Evolutionary conservation across 2,888 invertebrate genomes (phyloP), one percentile per base, ranked within the genome.

Genomic region (Bruchidius siliquastri): DNA sequence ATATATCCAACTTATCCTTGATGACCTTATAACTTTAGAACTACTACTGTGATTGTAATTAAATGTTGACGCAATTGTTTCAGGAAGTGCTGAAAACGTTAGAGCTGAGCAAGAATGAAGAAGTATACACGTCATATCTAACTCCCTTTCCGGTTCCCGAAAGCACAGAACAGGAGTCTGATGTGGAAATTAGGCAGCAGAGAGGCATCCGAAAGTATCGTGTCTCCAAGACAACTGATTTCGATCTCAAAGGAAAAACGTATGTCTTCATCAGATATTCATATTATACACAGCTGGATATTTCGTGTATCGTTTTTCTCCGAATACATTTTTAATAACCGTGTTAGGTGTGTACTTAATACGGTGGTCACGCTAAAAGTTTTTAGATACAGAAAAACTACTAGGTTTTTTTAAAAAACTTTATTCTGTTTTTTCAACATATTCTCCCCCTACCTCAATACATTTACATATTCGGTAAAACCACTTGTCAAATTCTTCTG

Each of bases 171-270:
- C 21, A 26, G 22, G 68, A 74, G 18, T 77, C 76, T 13, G 77
- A 77, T 22, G 78, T 79, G 21, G 74, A 79, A 74, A 70, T 79
- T 21, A 75, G 80, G 30, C 72, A 73, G 32, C 68, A 77, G 21
- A 72, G 75, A 21, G 75, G 21, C 20, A 76, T 76, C 32, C 73
- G 76, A n/a, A 70, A 72, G 22, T 74, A 73, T 66, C 73, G 76
- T n/a, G 74, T 71, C 67, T 80, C 80, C n/a, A 79, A 80, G 74
- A 81, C 81, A 0, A 76, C 78, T 20, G 79, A 80, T 76, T 79
- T 77, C 68, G 80, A 80, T 77, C 71, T 73, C 22, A 76, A 77
- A n/a, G 71, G 78, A 67, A 74, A 74, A 72, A 74, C 71, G 77
- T 76, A 75, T 67, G 71, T 30, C 20, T 66, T 68, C 74, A 49